Base-by-base conservation (phyloP, 92 coral and sea anemone species). In the Siderastrea radians region DNA sequence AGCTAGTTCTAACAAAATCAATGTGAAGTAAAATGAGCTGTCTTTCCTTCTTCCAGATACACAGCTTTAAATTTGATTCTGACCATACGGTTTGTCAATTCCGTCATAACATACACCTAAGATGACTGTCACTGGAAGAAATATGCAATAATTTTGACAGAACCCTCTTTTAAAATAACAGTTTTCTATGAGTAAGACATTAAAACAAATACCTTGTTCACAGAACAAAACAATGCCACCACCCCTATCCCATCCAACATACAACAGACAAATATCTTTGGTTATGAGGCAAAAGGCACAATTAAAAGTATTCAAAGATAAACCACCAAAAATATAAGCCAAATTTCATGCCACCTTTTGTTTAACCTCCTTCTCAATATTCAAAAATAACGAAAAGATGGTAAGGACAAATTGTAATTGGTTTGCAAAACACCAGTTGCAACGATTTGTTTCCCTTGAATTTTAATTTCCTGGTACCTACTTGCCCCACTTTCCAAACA, bases 211-310 rank as follows among this genome's bases (percentile, higher is more conserved):
- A 57, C 57, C 19, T 63, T 84, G 73, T 84, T 84, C 87, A 84
- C 61, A 84, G 81, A 84, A 84, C 80, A 84, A 73, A 19, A 26
- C 10, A 49, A 38, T 84, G 87, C 80, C 63, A 49, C 87, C 87
- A 61, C 70, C 79, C 80, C 64, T 12, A 58, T 66, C 65, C 61
- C 66, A 81, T 72, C 67, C 76, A 66, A 81, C 45, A 68, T 4
- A 81, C 67, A 69, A 69, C 75, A 82, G 68, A 57, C 17, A 47
- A 10, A 16, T 46, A 58, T 68, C 70, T 48, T 70, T 38, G 86
- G 9, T 70, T 4, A n/a, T 51, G 43, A 82, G 77, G 77, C 68
- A 70, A 43, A 82, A 17, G 2, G 49, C 45, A 47, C 7, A 26
- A 26, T 1, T 19, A 15, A 12, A 14, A 52, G 4, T 14, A 10